Evolutionary conservation across 2,888 invertebrate species (phyloP), one percentile per base, ranked within the genome.

Genomic region (Agelastica alni): DNA sequence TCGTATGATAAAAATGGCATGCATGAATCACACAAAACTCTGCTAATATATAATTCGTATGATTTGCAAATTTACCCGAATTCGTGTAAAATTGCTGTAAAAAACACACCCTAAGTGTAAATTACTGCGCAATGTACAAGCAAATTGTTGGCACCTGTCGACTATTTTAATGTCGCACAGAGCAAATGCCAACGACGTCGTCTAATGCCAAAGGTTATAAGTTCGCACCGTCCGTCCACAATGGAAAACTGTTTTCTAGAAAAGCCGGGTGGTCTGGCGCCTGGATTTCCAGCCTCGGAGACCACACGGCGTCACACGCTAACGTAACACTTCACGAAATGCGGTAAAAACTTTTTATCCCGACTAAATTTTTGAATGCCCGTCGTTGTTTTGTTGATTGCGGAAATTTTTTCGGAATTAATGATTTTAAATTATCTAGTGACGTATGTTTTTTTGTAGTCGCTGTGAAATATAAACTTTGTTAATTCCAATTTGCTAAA

Each of bases 271-370:
- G n/a, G 17, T 10, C 16, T 37, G 37, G 37, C 18, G 37, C 37
- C 37, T 20, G 37, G n/a, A 12, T 37, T 20, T 37, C 37, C 37
- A 37, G 37, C 16, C 10, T 12, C 6, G 18, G 37, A 37, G 31
- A 30, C 43, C 43, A 43, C 43, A 43, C 30, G 43, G 31, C 43
- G 30, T 43, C 28, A 30, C 30, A 43, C 37, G 43, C 43, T 42
- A 42, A 7, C 28, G 30, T 31, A 16, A 30, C n/a, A n/a, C n/a
- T n/a, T n/a, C 30, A 43, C 43, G 28, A 31, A 43, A 30, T 43
- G 43, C 43, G 31, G 31, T 43, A 43, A 43, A 34, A 43, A 28
- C 31, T 43, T 43, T 43, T n/a, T n/a, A n/a, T 31, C 43, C 16
- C 43, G 26, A 43, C 28, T 30, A 28, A 18, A 43, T 18, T 43